Percentiles rank a stretch among this genome's conserved stretches.
Conservation (phyloP, 2,113 vertebrate species). For the Pygoscelis adeliae region DNA sequence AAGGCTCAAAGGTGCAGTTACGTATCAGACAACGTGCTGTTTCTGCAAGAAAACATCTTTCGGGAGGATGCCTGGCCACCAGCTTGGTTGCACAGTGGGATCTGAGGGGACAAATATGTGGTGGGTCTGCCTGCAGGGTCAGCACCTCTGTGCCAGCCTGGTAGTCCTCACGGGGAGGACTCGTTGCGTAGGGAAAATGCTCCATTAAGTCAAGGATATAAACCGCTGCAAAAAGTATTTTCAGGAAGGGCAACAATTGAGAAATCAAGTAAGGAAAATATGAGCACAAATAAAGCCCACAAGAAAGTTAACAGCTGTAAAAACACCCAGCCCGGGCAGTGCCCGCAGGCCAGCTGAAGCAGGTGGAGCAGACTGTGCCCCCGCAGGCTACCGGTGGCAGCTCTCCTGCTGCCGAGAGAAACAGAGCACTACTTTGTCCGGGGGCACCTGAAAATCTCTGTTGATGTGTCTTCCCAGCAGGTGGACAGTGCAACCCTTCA, state of each 20-base stretch:
- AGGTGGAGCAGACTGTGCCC: not conserved
- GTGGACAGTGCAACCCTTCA: not conserved
- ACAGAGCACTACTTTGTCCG: not conserved
- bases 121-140: fast-evolving
- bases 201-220: not conserved
- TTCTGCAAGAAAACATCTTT: not conserved
- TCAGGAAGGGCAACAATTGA: not conserved
- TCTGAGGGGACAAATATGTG: not conserved
- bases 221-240: not conserved
- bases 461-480: not conserved
- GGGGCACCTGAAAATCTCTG: not conserved
- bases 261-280: not conserved
- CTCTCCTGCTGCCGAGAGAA: not conserved
- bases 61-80: not conserved
- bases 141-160: not conserved
- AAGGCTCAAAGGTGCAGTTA: not conserved
- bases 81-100: not conserved
- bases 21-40: fast-evolving
- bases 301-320: not conserved
- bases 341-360: not conserved
- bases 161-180: not conserved
- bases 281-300: not conserved
- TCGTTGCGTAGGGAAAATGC: fast-evolving
- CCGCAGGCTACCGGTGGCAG: fast-evolving
- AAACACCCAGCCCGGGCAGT: not conserved